phyloP scores from a whole-genome alignment of 1,140 invertebrate species.

The Pseudobourletiella spinata region DNA sequence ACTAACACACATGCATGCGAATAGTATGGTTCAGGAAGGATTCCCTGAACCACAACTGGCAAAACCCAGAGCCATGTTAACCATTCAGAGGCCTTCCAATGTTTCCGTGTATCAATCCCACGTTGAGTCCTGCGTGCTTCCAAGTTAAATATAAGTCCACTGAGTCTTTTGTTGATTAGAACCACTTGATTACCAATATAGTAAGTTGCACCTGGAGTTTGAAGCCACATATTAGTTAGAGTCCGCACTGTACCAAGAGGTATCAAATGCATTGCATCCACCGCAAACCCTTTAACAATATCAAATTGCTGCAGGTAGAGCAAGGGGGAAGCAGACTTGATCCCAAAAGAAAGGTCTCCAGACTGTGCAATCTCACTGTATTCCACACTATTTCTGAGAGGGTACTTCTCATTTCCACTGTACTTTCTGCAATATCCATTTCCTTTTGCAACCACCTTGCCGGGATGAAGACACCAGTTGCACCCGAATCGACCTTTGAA shows the following conservation, averaged over 20 bases:
- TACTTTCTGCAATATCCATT: background rate
- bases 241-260: constrained; percentile 22
- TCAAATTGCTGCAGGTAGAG: no score
- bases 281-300: constrained; percentile 33
- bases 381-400: background rate
- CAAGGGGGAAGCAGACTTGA: constrained; percentile 28
- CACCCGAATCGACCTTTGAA: constrained; percentile 2
- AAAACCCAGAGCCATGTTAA: no score
- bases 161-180: no score
- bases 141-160: no score
- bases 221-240: background rate
- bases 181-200: no score
- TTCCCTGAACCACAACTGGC: no score
- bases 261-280: constrained; percentile 34
- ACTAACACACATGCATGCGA: no score
- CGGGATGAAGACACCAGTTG: background rate
- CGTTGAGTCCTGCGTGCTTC: no score
- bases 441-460: background rate
- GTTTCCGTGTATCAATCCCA: no score
- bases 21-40: no score
- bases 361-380: background rate
- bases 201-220: no score
- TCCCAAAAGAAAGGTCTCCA: constrained; percentile 18
- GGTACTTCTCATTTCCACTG: constrained; percentile 1
- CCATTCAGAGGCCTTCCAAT: no score